Evolutionary conservation across 2,888 invertebrate genomes (phyloP), one percentile per base, ranked within the genome.

Genomic region (Blastobasis lacticolella): DNA sequence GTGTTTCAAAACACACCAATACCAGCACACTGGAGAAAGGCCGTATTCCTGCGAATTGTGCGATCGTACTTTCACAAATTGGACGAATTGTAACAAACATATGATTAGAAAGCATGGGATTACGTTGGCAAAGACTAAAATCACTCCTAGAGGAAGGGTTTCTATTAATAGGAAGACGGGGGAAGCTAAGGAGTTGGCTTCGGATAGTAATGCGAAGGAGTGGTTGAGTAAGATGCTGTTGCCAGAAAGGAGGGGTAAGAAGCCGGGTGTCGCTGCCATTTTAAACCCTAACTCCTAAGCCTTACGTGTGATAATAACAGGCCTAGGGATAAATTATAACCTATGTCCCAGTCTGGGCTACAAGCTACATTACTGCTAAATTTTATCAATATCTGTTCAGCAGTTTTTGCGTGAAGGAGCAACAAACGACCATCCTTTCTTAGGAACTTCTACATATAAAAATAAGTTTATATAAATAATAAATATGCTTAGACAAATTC

Each of bases 61-160:
- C 67, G 89, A 91, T 62, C 56, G 62, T 37, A 63, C 91, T 60
- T 93, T 93, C 62, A 92, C 92, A 3, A 93, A 93, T 72, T 92
- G 92, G 92, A 91, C 92, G 4, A 93, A 93, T 76, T 93, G 92
- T 63, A 92, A 93, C 68, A 93, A 93, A 63, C 93, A 93, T 64
- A 92, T 93, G 91, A 92, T 92, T 71, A 81, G 92, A 36, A 82
- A 91, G 23, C 92, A 92, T 62, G 90, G 91, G 10, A 83, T 63
- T 52, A 57, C 51, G 51, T 55, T 61, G 8, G 61, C 67, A 1
- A 67, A 64, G 38, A 63, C 62, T 9, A 67, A 84, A 40, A 80
- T 81, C 23, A 66, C 84, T 0, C 78, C 83, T 2, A 73, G 73
- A 9, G 67, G 67, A 0, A 60, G 60, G 38, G 56, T 67, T 4